Percentiles rank a stretch among this genome's conserved stretches.
These are phyloP conservation scores for Abramis brama DNA, from an alignment of 2,113 vertebrate genomes.

Conservation along the genomic window DNA sequence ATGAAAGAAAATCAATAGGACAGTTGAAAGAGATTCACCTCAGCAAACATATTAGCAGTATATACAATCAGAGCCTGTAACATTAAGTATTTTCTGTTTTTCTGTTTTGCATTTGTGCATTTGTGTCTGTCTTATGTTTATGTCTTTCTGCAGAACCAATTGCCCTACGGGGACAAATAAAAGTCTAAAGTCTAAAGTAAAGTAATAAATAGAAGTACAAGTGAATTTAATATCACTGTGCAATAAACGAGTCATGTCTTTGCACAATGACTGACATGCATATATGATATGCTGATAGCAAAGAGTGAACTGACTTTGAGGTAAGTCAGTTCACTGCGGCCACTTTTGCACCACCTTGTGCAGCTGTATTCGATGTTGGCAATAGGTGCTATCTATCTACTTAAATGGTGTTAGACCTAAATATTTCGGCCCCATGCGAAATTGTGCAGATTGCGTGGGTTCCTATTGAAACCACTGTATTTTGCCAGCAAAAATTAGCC, in stretches of 20 bases:
- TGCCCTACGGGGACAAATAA: too few relatives aligned
- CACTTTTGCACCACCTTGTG: not conserved
- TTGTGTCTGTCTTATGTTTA: too few relatives aligned
- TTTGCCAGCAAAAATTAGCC: not conserved
- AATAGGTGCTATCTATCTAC: not conserved
- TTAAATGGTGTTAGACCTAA: not conserved
- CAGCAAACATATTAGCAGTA: slow-evolving; percentile 8
- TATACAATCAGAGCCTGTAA: too few relatives aligned
- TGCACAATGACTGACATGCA: not conserved
- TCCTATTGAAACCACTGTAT: not conserved
- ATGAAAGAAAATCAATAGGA: slow-evolving; percentile 40
- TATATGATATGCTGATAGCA: not conserved
- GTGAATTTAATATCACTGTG: not conserved
- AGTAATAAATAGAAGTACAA: slow-evolving; percentile 29
- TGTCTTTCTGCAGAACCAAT: too few relatives aligned
- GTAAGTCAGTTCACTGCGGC: not conserved
- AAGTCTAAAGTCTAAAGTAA: too few relatives aligned
- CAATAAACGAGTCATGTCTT: not conserved
- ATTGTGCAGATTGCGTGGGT: too few relatives aligned
- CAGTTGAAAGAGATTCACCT: slow-evolving; percentile 18
- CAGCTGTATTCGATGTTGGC: not conserved
- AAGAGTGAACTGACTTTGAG: not conserved
- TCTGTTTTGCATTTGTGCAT: too few relatives aligned
- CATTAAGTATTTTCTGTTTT: too few relatives aligned
- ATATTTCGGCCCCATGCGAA: too few relatives aligned